A percentile compares a stretch with the other conserved stretches of the same genome.
Evolutionary conservation across 2,797 vertebrate genomes (phyloP).

Genomic region (Chelmon rostratus): DNA sequence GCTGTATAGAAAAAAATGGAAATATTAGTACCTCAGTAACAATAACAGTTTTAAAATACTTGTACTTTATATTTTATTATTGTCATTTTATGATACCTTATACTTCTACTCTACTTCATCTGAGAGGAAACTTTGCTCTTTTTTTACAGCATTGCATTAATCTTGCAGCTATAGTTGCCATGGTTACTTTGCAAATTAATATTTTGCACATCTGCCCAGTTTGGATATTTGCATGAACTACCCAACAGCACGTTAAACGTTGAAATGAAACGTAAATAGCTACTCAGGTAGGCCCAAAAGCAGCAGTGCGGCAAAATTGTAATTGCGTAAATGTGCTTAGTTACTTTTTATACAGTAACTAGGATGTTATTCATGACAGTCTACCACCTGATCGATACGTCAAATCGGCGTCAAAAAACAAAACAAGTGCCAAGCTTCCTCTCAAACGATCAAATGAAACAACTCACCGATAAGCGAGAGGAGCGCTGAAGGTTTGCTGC

Average conservation of each 20-base stretch:
- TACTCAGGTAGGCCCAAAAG: background rate
- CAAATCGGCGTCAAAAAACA: background rate
- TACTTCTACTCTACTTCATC: background rate
- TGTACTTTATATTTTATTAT: no score
- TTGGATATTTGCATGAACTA: no score
- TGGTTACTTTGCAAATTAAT: background rate
- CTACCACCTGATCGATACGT: background rate
- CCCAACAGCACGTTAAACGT: background rate
- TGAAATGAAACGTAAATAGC: no score
- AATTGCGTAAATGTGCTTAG: background rate
- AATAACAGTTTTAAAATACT: no score
- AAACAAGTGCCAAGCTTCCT: background rate
- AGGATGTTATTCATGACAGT: no score
- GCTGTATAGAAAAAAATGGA: background rate
- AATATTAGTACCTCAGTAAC: background rate
- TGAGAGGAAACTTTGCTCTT: no score
- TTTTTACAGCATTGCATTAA: background rate
- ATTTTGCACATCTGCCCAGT: background rate
- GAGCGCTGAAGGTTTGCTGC: conserved; percentile 37
- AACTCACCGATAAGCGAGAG: conserved; percentile 66
- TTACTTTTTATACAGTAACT: background rate
- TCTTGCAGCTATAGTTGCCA: background rate
- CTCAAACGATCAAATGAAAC: background rate
- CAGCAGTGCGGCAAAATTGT: background rate
- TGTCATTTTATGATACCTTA: no score